A percentile compares a stretch with the other conserved stretches of the same genome.
These are phyloP conservation scores for Melitaea athalia DNA, from an alignment of 2,888 invertebrate species.

Conservation along the genomic window DNA sequence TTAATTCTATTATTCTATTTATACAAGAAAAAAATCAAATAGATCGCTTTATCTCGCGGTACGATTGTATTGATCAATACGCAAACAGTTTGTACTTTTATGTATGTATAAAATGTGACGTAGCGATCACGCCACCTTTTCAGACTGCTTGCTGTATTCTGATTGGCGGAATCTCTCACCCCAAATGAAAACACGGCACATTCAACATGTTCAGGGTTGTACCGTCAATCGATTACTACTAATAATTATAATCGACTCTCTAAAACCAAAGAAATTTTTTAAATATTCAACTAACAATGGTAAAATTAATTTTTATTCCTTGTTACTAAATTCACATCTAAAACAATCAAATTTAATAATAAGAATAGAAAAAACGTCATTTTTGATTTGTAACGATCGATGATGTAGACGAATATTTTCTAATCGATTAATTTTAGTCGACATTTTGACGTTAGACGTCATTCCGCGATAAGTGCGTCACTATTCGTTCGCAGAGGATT, in stretches of 20 bases:
- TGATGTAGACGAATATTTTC: background rate
- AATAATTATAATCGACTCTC: slow-evolving; percentile 7
- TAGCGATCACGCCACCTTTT: slow-evolving; percentile 80
- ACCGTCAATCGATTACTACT: slow-evolving; percentile 7
- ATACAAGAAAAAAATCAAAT: slow-evolving; percentile 10
- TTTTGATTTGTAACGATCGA: background rate
- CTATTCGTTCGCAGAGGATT: slow-evolving; percentile 49
- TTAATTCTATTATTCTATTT: background rate
- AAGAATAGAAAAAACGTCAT: background rate
- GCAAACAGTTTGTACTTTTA: slow-evolving; percentile 36
- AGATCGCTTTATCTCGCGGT: slow-evolving; percentile 5
- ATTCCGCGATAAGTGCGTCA: slow-evolving; percentile 40
- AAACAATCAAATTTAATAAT: background rate
- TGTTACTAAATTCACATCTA: background rate
- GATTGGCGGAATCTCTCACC: slow-evolving; percentile 68
- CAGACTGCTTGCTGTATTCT: slow-evolving; percentile 55
- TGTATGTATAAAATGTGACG: slow-evolving; percentile 60
- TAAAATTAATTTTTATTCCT: background rate
- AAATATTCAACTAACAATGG: background rate
- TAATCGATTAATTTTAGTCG: slow-evolving; percentile 23
- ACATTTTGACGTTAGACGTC: slow-evolving; percentile 37
- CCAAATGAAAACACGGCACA: slow-evolving; percentile 61
- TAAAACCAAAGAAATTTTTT: background rate
- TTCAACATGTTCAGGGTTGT: slow-evolving; percentile 44
- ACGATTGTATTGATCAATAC: slow-evolving; percentile 44